These are phyloP conservation scores for Illadopsis cleaveri DNA, from an alignment of 2,113 vertebrate species.

Conservation along the genomic window DNA sequence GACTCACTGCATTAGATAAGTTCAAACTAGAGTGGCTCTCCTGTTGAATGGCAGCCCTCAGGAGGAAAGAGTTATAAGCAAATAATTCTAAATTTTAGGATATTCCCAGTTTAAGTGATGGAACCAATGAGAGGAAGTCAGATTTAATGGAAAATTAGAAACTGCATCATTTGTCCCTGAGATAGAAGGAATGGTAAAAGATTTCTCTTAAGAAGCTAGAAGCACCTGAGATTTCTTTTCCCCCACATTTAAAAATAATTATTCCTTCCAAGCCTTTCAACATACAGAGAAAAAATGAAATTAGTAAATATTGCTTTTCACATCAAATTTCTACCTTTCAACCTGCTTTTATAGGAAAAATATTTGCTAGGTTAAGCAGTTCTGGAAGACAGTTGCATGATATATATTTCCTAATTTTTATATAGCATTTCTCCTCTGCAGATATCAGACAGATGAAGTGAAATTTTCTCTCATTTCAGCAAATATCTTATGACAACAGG, in stretches of 20 bases:
- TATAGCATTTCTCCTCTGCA: background rate
- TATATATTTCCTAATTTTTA: background rate
- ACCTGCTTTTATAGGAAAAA: background rate
- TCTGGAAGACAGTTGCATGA: background rate
- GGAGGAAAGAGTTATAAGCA: background rate
- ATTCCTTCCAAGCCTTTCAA: background rate
- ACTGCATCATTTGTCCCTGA: background rate
- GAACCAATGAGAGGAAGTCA: background rate
- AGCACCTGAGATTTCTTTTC: background rate
- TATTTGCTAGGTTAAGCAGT: background rate
- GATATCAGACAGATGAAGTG: background rate
- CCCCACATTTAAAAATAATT: background rate
- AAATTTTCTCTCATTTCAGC: background rate
- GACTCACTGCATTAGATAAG: rapidly evolving
- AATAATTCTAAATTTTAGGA: background rate
- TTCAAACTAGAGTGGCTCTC: background rate
- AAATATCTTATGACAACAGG: background rate
- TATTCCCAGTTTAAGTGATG: background rate
- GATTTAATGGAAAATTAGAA: background rate
- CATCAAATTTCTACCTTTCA: background rate
- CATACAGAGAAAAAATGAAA: background rate
- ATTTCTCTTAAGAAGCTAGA: background rate
- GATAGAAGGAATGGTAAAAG: background rate
- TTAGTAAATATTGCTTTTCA: slow-evolving; percentile 9
- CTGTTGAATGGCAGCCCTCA: background rate